A percentile compares a stretch with the other conserved stretches of the same genome.
Conservation (phyloP, 1,140 invertebrate genomes). For the Macrostomum lignano region DNA sequence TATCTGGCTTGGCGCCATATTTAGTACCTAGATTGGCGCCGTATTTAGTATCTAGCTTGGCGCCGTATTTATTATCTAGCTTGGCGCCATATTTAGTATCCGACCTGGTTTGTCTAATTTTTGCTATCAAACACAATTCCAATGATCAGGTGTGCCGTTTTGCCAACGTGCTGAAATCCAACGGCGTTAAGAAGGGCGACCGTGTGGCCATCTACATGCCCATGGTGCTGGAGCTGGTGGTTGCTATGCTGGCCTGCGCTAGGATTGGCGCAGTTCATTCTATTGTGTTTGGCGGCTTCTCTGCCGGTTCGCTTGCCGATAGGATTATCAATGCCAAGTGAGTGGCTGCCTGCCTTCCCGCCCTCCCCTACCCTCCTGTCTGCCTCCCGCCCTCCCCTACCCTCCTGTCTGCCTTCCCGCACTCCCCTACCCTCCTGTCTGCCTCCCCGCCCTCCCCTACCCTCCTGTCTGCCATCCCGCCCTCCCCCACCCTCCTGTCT, state of each 20-base stretch:
- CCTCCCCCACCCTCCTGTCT: not conserved
- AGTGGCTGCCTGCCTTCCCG: constrained; percentile 37
- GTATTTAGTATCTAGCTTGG: too few species aligned
- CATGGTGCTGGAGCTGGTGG: constrained; percentile 26
- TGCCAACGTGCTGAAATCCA: not conserved
- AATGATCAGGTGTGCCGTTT: too few species aligned
- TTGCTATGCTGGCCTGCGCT: constrained; percentile 31
- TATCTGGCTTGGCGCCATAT: too few species aligned
- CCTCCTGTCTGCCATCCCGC: not conserved
- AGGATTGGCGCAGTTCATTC: constrained; percentile 32
- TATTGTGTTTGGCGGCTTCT: constrained; percentile 37
- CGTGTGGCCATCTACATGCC: constrained; percentile 33
- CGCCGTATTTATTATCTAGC: too few species aligned
- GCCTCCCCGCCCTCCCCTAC: not conserved
- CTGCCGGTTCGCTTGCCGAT: constrained; percentile 31
- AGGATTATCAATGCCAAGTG: constrained; percentile 45
- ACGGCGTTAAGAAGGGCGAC: constrained; percentile 30
- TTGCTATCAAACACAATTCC: too few species aligned
- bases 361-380: not conserved
- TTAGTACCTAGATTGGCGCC: too few species aligned
- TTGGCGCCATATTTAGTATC: too few species aligned
- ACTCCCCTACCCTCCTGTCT: not conserved
- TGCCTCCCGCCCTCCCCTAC: not conserved
- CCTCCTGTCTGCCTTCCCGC: constrained; percentile 37
- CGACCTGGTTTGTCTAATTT: too few species aligned